These are phyloP conservation scores for Polydrusus cervinus DNA, from an alignment of 2,888 invertebrate genomes.

Conservation along the genomic window DNA sequence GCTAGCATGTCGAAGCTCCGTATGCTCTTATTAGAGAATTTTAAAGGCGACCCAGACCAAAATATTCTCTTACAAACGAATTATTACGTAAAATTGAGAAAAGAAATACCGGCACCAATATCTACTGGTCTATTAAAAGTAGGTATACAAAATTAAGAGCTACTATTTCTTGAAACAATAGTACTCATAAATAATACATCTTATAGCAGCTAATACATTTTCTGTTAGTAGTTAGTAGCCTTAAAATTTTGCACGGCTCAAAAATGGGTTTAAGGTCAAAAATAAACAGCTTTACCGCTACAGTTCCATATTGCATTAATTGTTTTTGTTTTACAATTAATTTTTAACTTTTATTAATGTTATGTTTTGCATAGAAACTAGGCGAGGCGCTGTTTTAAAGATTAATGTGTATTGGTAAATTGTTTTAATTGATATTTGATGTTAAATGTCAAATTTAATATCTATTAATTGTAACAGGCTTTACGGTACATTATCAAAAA, in stretches of 20 bases:
- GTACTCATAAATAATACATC: conserved; percentile 30
- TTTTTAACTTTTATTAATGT: conserved; percentile 3
- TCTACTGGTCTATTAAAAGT: neutral
- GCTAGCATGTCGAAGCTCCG: too few species aligned
- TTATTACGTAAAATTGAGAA: too few species aligned
- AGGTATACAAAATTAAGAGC: neutral
- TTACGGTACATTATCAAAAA: neutral
- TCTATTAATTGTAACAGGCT: neutral
- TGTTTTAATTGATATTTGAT: conserved; percentile 25
- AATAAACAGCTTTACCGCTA: neutral
- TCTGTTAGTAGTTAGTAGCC: conserved; percentile 16
- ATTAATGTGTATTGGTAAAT: neutral
- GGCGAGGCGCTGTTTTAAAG: conserved; percentile 25
- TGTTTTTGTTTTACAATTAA: conserved; percentile 24
- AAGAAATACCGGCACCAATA: too few species aligned
- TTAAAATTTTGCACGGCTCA: conserved; percentile 12
- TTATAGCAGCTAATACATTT: conserved; percentile 23
- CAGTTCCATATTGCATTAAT: conserved; percentile 28
- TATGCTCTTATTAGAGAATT: too few species aligned
- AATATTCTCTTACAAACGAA: too few species aligned
- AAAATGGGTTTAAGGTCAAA: conserved; percentile 41
- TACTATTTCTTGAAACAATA: conserved; percentile 17
- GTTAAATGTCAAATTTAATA: conserved; percentile 22
- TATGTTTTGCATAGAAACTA: conserved; percentile 1
- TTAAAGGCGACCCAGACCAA: too few species aligned